Evolutionary conservation across 2,797 vertebrate species (phyloP).

Genomic region (Pseudomugil tenellus): DNA sequence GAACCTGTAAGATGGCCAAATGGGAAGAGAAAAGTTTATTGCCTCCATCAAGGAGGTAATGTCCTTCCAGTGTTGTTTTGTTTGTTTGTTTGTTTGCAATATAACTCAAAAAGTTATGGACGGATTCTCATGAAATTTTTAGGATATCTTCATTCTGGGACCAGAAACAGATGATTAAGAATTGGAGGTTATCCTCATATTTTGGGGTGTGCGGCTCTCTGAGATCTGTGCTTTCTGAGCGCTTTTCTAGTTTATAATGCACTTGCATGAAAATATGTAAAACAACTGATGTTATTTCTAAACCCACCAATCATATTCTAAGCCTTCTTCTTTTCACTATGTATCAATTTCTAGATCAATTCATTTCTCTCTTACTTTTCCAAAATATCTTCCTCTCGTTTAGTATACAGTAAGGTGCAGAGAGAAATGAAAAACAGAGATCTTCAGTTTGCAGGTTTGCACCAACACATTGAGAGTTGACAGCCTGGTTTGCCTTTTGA

Average conservation of each 20-base stretch:
- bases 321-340: background rate
- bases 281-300: background rate
- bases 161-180: no score
- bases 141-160: no score
- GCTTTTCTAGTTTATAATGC: background rate
- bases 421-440: constrained; percentile 23
- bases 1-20: background rate
- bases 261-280: background rate
- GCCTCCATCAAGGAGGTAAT: no score
- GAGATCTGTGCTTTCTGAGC: no score
- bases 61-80: no score
- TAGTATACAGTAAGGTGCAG: background rate
- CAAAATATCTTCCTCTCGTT: background rate
- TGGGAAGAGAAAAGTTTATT: background rate
- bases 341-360: background rate
- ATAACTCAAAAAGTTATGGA: no score
- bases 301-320: background rate
- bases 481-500: constrained; percentile 41
- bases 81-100: no score
- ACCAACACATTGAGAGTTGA: constrained; percentile 45
- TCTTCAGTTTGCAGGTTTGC: constrained; percentile 34
- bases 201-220: no score
- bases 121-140: no score
- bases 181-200: no score
- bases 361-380: background rate